These are phyloP conservation scores for Pipistrellus pipistrellus DNA, from an alignment of 2,797 vertebrate genomes.

Conservation along the genomic window DNA sequence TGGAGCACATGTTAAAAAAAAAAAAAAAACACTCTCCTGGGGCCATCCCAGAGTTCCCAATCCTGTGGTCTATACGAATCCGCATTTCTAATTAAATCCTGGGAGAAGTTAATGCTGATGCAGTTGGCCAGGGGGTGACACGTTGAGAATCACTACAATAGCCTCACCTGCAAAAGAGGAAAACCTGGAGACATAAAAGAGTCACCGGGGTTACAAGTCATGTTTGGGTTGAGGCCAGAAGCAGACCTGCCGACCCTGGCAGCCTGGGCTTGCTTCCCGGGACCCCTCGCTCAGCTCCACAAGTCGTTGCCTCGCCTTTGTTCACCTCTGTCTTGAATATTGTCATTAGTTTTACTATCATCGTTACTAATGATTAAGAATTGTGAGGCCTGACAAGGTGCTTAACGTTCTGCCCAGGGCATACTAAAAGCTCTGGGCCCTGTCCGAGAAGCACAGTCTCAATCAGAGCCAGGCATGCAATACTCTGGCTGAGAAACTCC, in stretches of 20 bases:
- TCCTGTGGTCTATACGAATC: background rate
- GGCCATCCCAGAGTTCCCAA: background rate
- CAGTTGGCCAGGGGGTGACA: background rate
- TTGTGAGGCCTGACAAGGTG: conserved; percentile 56
- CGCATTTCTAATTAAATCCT: background rate
- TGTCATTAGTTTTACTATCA: conserved; percentile 65
- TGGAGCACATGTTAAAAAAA: background rate
- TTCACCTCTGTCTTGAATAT: background rate
- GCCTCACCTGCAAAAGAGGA: background rate
- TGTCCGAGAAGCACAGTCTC: background rate
- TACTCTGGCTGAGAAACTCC: background rate
- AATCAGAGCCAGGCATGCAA: background rate
- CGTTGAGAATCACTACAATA: background rate
- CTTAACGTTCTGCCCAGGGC: conserved; percentile 53
- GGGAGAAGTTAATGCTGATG: too few species aligned
- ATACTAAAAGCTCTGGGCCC: conserved; percentile 29
- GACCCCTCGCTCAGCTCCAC: fast-evolving
- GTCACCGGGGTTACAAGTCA: background rate
- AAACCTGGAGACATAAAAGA: background rate
- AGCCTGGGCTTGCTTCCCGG: background rate
- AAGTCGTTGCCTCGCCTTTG: background rate
- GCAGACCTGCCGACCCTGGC: background rate
- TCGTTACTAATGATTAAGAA: conserved; percentile 74
- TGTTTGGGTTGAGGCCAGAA: background rate
- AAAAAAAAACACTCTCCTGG: background rate